Evolutionary conservation across 2,797 vertebrate genomes (phyloP), one percentile per base, ranked within the genome.

Genomic region (Anguilla obscura): DNA sequence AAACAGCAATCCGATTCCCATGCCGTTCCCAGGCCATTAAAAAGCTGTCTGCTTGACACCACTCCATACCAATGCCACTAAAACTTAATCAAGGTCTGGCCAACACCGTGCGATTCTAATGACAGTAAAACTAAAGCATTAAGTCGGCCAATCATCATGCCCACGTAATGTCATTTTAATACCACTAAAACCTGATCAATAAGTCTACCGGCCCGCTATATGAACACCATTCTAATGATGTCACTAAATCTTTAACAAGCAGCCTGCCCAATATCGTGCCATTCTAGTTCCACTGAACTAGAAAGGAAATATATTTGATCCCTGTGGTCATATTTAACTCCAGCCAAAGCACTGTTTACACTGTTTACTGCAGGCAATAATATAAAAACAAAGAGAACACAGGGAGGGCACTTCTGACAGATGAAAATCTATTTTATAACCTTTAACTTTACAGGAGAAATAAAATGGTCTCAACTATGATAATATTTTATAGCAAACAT

Each of bases 371-470:
- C 16, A 21, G 74, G 36, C 30, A n/a, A 82, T 50, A 50, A 50
- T n/a, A 40, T 36, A 48, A 48, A 50, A 12, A 50, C 45, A 24
- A 45, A n/a, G 40, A 82, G 79, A 82, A 82, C 16, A 79, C 74
- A 50, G 74, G 6, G 45, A 82, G 79, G 24, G 9, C n/a, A 82
- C 45, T 82, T 33, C 45, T 48, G 45, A 82, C 50, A 50, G 45
- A 50, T 80, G 30, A 80, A 24, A 40, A 45, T 76, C 33, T 33
- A 33, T 80, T 80, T 80, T 12, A 9, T 18, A 80, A 45, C 33
- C 76, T 80, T 80, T 80, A 76, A 18, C 71, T 80, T 80, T 80
- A 48, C 14, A 80, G 33, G 76, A 48, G 12, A 80, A 80, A 48
- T 45, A 21, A 80, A 21, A 21, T 48, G 36, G 12, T 82, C 18